phyloP scores from a whole-genome alignment of 2,888 invertebrate species.

The Dicyrtoma fusca region DNA sequence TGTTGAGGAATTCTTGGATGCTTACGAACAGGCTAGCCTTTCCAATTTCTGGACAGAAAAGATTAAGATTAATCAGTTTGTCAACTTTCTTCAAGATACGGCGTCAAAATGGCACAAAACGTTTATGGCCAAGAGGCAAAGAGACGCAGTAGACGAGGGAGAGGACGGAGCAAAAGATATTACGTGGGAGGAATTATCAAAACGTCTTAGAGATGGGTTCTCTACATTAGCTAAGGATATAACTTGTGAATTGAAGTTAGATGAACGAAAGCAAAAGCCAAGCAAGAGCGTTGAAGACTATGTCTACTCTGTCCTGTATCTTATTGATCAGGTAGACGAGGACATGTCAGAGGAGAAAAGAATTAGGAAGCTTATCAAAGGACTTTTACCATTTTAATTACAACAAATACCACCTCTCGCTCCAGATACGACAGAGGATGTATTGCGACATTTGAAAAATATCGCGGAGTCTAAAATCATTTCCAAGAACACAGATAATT shows the following conservation, averaged over 20 bases:
- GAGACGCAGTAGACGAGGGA: background rate
- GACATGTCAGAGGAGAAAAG: background rate
- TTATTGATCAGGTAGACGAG: background rate
- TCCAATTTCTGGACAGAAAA: conserved; percentile 18
- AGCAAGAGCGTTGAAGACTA: background rate
- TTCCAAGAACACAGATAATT: too few relatives aligned
- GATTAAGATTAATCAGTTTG: background rate
- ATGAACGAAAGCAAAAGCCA: conserved; percentile 5
- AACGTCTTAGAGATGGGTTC: background rate
- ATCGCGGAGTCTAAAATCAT: too few relatives aligned
- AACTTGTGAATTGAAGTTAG: background rate
- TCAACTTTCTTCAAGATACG: background rate
- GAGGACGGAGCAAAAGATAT: background rate
- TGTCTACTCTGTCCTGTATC: background rate
- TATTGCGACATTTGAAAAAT: background rate
- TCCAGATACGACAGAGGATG: background rate
- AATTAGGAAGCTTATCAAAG: background rate
- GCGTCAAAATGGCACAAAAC: conserved; percentile 13
- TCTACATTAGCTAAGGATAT: background rate
- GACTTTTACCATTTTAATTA: background rate
- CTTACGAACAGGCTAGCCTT: background rate
- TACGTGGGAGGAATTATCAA: background rate
- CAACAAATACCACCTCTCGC: background rate
- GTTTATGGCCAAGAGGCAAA: background rate
- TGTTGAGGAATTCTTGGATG: background rate